phyloP scores from a whole-genome alignment of 2,797 vertebrate species.

The Pseudomugil gertrudae region DNA sequence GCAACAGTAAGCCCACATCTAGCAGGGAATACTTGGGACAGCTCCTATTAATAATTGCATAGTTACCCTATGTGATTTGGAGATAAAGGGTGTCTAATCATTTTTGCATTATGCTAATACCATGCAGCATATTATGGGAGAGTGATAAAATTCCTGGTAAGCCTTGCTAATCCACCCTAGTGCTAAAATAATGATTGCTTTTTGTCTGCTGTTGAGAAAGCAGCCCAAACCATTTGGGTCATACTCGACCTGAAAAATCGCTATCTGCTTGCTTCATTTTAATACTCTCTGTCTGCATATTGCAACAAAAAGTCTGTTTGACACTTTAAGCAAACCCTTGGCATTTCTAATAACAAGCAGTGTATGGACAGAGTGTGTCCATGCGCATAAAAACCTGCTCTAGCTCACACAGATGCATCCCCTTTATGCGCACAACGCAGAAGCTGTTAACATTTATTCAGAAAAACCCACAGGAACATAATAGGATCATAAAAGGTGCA shows the following conservation, averaged over 20 bases:
- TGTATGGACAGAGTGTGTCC: constrained; percentile 40
- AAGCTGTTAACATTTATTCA: constrained; percentile 41
- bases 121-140: constrained; percentile 68
- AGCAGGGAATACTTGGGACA: constrained; percentile 43
- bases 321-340: constrained; percentile 47
- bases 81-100: constrained; percentile 75
- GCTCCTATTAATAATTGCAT: constrained; percentile 63
- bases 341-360: constrained; percentile 55
- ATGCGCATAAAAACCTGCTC: constrained; percentile 18
- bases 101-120: constrained; percentile 75
- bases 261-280: constrained; percentile 50
- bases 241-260: constrained; percentile 40
- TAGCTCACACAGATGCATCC: constrained; percentile 25
- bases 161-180: constrained; percentile 73
- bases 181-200: constrained; percentile 78
- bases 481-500: constrained; percentile 33
- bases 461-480: constrained; percentile 16
- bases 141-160: constrained; percentile 77
- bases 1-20: constrained; percentile 31
- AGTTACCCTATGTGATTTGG: constrained; percentile 69
- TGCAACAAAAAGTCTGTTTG: constrained; percentile 51
- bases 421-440: constrained; percentile 9
- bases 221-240: constrained; percentile 65
- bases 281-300: constrained; percentile 26
- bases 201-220: constrained; percentile 72